phyloP scores from a whole-genome alignment of 2,888 invertebrate species.

The Leptogaster cylindrica region DNA sequence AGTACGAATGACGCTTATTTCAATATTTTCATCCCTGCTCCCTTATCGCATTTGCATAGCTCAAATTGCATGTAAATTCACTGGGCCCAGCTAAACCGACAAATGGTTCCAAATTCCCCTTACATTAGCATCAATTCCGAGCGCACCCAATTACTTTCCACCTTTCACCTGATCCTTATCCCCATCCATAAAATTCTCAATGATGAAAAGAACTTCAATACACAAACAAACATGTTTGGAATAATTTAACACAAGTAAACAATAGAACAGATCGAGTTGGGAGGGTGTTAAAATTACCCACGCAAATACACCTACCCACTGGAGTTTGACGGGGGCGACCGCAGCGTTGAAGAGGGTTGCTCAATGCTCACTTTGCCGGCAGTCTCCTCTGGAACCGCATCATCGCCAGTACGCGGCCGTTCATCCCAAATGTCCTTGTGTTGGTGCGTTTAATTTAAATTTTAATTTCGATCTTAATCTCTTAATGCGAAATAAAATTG shows the following conservation, averaged over 20 bases:
- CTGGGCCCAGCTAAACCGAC: constrained; percentile 25
- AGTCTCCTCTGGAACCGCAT: constrained; percentile 12
- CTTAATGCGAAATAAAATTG: constrained; percentile 62
- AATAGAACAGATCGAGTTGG: constrained; percentile 12
- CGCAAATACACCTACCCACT: constrained; percentile 5
- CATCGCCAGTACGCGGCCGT: constrained; percentile 7
- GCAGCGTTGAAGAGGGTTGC: constrained; percentile 24
- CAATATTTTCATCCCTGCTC: no score
- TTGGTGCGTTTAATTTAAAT: constrained; percentile 58
- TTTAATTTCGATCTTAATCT: constrained; percentile 62
- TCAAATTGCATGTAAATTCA: no score
- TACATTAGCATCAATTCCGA: not conserved
- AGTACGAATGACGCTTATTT: no score
- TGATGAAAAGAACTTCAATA: constrained; percentile 43
- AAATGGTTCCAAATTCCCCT: constrained; percentile 30
- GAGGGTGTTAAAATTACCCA: constrained; percentile 32
- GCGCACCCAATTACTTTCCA: constrained; percentile 39
- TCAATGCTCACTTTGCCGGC: constrained; percentile 25
- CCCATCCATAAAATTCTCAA: constrained; percentile 33
- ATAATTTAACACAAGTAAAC: constrained; percentile 50
- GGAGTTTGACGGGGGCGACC: constrained; percentile 11
- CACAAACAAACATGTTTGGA: constrained; percentile 50
- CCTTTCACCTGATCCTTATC: constrained; percentile 42
- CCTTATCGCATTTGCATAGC: no score
- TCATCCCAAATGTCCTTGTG: constrained; percentile 11